phyloP scores from a whole-genome alignment of 2,888 invertebrate species.

The Germaria angustata region DNA sequence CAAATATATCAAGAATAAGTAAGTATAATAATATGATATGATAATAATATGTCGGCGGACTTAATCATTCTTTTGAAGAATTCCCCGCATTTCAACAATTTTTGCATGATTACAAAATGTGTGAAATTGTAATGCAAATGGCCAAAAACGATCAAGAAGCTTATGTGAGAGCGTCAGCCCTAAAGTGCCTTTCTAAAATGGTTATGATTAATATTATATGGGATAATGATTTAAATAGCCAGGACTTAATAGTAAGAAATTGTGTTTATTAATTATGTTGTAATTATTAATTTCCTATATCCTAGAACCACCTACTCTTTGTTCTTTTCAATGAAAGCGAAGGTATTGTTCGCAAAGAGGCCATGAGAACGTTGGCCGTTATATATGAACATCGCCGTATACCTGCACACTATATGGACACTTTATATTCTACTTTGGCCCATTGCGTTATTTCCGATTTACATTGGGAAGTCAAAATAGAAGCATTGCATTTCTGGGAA shows the following conservation, averaged over 20 bases:
- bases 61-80: conserved; percentile 81
- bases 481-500: conserved; percentile 87
- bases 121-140: conserved; percentile 84
- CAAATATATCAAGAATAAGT: conserved; percentile 86
- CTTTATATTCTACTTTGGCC: conserved; percentile 84
- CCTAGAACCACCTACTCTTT: conserved; percentile 81
- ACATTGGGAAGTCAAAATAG: conserved; percentile 90
- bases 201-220: conserved; percentile 85
- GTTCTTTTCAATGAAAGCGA: conserved; percentile 86
- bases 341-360: conserved; percentile 88
- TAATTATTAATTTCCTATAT: conserved; percentile 60
- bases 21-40: conserved; percentile 76
- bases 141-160: conserved; percentile 86
- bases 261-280: conserved; percentile 7
- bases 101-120: conserved; percentile 84
- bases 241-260: conserved; percentile 83
- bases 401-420: conserved; percentile 81
- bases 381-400: conserved; percentile 85
- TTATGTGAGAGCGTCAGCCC: conserved; percentile 88
- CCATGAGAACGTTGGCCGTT: conserved; percentile 84
- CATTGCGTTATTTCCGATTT: conserved; percentile 86
- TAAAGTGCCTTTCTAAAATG: conserved; percentile 86
- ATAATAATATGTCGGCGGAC: no score
- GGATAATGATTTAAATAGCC: conserved; percentile 83
- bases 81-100: conserved; percentile 89